Evolutionary conservation across 1,140 invertebrate species (phyloP).

Genomic region (Habropoda laboriosa): DNA sequence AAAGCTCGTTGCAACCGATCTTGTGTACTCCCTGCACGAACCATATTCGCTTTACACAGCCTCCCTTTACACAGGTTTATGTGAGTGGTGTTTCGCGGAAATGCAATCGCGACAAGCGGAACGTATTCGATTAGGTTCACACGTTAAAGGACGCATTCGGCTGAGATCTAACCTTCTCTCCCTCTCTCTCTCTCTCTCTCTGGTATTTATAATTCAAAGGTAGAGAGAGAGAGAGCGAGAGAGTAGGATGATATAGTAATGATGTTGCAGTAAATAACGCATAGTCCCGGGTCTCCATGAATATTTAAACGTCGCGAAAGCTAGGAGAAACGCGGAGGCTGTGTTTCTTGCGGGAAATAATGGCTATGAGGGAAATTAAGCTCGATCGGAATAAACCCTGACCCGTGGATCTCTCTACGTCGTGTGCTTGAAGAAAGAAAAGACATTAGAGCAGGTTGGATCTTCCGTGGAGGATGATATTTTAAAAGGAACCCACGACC

Average conservation of each 20-base stretch:
- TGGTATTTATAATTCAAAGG: constrained; percentile 29
- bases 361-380: constrained; percentile 17
- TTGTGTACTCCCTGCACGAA: neutral
- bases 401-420: too few species aligned
- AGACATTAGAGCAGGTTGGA: too few species aligned
- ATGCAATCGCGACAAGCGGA: constrained; percentile 5
- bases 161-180: too few species aligned
- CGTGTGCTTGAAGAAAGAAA: too few species aligned
- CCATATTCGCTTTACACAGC: constrained; percentile 1
- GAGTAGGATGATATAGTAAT: constrained; percentile 6
- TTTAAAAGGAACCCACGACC: too few species aligned
- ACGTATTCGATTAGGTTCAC: neutral
- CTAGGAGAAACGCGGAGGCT: neutral
- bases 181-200: neutral
- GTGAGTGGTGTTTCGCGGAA: constrained; percentile 1
- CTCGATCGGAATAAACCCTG: constrained; percentile 5
- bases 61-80: too few species aligned
- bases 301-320: constrained; percentile 27
- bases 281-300: constrained; percentile 1
- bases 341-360: constrained; percentile 23
- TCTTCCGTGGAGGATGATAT: too few species aligned
- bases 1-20: constrained; percentile 35
- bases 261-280: constrained; percentile 27
- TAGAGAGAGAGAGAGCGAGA: neutral
- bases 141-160: neutral